These are phyloP conservation scores for Mico argentatus DNA, from an alignment of 2,797 vertebrate species.

Conservation along the genomic window DNA sequence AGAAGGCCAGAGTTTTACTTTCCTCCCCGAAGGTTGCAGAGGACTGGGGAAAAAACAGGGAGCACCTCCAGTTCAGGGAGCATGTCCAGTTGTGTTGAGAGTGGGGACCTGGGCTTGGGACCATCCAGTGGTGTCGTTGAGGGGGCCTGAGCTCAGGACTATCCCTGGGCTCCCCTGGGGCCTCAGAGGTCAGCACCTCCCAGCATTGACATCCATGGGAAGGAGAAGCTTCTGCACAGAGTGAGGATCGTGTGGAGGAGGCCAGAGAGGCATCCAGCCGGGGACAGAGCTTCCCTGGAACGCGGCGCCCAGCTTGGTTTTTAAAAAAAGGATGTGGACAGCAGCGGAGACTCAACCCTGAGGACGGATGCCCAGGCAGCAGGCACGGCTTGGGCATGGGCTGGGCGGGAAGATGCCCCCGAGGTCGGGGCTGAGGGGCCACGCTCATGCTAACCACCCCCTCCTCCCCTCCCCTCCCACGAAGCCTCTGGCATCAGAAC, in stretches of 20 bases:
- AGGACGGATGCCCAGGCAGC: background rate
- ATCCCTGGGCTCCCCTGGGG: background rate
- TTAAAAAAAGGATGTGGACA: background rate
- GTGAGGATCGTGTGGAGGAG: background rate
- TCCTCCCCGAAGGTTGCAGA: background rate
- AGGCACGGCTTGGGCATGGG: fast-evolving
- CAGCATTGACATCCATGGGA: fast-evolving
- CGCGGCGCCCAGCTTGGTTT: background rate
- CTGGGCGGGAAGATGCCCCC: fast-evolving
- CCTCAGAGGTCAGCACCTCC: fast-evolving
- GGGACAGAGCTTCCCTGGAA: background rate
- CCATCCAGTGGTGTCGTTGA: too few species aligned
- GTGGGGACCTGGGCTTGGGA: background rate
- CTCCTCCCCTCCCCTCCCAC: background rate
- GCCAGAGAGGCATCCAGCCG: background rate
- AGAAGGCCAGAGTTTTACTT: background rate
- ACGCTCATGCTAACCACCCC: fast-evolving
- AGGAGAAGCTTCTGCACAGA: fast-evolving
- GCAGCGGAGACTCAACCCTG: background rate
- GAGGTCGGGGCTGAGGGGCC: fast-evolving
- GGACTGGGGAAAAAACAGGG: background rate
- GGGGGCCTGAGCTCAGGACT: fast-evolving
- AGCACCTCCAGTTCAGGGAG: background rate
- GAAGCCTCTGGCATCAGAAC: fast-evolving
- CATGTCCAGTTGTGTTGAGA: fast-evolving